Conservation (phyloP, 2,113 vertebrate genomes). For the Sprattus sprattus region DNA sequence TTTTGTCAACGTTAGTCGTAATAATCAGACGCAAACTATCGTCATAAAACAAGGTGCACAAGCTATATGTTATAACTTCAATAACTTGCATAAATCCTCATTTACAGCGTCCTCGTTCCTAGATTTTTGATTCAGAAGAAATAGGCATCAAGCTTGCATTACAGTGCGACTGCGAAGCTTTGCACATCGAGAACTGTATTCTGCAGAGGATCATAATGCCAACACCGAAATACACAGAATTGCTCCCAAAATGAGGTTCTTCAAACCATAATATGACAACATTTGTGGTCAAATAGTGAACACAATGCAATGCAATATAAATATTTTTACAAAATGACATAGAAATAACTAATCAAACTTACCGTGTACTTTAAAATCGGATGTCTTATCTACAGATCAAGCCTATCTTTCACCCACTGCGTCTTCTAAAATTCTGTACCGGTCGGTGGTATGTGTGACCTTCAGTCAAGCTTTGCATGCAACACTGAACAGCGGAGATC, state of each 20-base stretch:
- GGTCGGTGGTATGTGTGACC: conserved; percentile 24
- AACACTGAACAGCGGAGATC: conserved; percentile 52
- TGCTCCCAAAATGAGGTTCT: neutral
- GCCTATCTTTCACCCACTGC: neutral
- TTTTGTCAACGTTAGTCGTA: neutral
- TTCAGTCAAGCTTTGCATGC: conserved; percentile 58
- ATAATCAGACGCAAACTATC: neutral
- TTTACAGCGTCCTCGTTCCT: neutral
- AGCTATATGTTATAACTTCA: neutral
- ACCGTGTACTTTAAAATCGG: conserved; percentile 9
- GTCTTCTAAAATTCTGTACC: conserved; percentile 3
- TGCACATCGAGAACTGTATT: neutral
- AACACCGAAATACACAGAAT: neutral
- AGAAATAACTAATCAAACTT: conserved; percentile 5
- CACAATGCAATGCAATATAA: neutral
- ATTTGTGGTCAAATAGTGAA: neutral
- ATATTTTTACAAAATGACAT: neutral
- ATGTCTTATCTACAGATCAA: neutral
- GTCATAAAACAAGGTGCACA: neutral
- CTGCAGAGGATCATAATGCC: neutral
- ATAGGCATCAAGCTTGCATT: neutral
- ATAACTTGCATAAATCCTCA: neutral
- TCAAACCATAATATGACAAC: neutral
- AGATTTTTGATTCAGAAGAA: neutral
- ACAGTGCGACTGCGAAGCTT: neutral